phyloP scores from a whole-genome alignment of 1,140 invertebrate genomes.

The Cephus cinctus region DNA sequence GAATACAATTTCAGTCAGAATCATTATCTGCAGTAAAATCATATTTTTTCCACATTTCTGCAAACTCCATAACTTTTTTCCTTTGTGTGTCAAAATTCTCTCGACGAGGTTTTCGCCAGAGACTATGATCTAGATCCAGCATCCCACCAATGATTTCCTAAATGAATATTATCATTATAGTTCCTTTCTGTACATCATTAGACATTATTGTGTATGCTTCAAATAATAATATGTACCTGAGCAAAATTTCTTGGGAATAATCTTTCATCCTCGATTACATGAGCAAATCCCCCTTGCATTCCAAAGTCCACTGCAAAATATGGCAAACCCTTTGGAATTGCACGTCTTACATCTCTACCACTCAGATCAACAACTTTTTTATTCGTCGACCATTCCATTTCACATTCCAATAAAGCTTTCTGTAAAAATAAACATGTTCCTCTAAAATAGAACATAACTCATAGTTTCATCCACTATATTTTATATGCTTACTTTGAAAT shows the following conservation, averaged over 20 bases:
- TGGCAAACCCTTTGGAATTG: slow-evolving; percentile 89
- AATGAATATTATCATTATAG: slow-evolving; percentile 13
- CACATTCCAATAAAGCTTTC: slow-evolving; percentile 94
- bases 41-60: slow-evolving; percentile 64
- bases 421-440: slow-evolving; percentile 38
- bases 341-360: slow-evolving; percentile 70
- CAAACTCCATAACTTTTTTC: slow-evolving; percentile 68
- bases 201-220: too few species aligned
- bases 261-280: slow-evolving; percentile 93
- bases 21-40: slow-evolving; percentile 49
- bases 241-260: slow-evolving; percentile 89
- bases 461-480: slow-evolving; percentile 1
- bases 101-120: slow-evolving; percentile 79
- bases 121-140: slow-evolving; percentile 79
- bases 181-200: too few species aligned
- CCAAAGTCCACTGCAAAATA: slow-evolving; percentile 96
- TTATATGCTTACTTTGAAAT: slow-evolving; percentile 75
- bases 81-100: slow-evolving; percentile 73
- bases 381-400: slow-evolving; percentile 92
- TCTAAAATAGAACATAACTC: not conserved
- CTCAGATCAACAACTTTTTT: slow-evolving; percentile 90
- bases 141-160: slow-evolving; percentile 95
- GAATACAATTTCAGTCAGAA: not conserved
- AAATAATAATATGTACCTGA: slow-evolving; percentile 66
- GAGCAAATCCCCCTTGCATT: slow-evolving; percentile 85